Base-by-base conservation (phyloP, 2,888 invertebrate genomes). In the Hanleya hanleyi region DNA sequence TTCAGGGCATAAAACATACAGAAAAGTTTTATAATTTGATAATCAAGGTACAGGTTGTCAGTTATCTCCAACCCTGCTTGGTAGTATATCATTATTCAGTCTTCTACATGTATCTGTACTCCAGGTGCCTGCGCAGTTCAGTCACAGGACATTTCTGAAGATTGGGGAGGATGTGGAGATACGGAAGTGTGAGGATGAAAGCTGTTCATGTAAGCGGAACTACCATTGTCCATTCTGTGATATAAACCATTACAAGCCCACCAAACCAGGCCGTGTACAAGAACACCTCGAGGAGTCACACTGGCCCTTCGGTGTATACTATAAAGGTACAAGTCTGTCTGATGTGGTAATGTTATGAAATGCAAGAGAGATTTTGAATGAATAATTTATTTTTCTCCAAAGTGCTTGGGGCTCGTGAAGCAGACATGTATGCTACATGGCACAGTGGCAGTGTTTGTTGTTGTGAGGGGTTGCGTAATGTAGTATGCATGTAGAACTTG, bases 181-280 rank as follows among this genome's bases (percentile, higher is more conserved):
- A 7, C 12, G 22, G 51, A 9, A 26, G 6, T 51, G 51, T 51
- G 12, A 7, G 12, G 51, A 51, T 26, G n/a, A n/a, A 7, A 51
- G 22, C 51, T 51, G 51, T 22, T 9, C 15, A 18, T 51, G 51
- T 22, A 12, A 51, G 51, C 7, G 6, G 12, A n/a, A 7, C n/a
- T 51, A 18, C 51, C 51, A 51, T 51, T 51, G 51, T 26, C 51
- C 51, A 51, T 51, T 51, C 51, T 51, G 51, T 51, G 51, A 51
- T 22, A 12, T 51, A n/a, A 7, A 9, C 12, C 51, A 51, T 51
- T 51, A n/a, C 22, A 51, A 51, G 51, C n/a, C 51, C 22, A 51
- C 51, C 9, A 51, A 51, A 51, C 51, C 51, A 9, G 7, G 51
- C 51, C 9, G 51, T 7, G 51, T 51, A 7, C 51, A 51, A 22